phyloP scores from a whole-genome alignment of 2,888 invertebrate genomes.

The Acleris holmiana region DNA sequence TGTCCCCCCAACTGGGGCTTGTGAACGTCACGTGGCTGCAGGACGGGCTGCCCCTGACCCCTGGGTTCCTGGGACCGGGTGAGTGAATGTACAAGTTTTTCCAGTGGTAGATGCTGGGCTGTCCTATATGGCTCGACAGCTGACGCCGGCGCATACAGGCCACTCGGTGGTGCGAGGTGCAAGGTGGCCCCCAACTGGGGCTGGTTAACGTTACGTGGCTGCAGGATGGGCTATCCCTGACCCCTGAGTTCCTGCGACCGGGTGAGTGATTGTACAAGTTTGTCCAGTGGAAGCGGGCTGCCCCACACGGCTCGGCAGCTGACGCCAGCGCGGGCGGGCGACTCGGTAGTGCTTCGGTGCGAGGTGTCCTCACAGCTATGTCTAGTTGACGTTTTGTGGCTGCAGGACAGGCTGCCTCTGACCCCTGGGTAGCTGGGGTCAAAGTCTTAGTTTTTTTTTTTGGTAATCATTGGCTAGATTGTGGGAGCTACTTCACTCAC shows the following conservation, averaged over 20 bases:
- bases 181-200: conserved; percentile 71
- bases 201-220: conserved; percentile 72
- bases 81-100: conserved; percentile 40
- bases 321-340: conserved; percentile 70
- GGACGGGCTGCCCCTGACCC: conserved; percentile 70
- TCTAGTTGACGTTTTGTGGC: conserved; percentile 69
- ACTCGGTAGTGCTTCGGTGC: conserved; percentile 68
- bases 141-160: conserved; percentile 70
- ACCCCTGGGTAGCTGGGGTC: conserved; percentile 67
- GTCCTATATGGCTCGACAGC: conserved; percentile 65
- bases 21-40: conserved; percentile 75
- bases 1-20: conserved; percentile 70
- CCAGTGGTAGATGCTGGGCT: conserved; percentile 55
- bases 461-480: no score
- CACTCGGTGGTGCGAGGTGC: conserved; percentile 69
- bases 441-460: conserved; percentile 50
- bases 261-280: conserved; percentile 52
- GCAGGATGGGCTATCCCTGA: conserved; percentile 71
- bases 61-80: conserved; percentile 71
- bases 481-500: no score
- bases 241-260: conserved; percentile 66
- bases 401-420: conserved; percentile 73
- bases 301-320: conserved; percentile 68
- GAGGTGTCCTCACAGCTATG: conserved; percentile 73
- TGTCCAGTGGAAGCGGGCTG: conserved; percentile 69